These are phyloP conservation scores for Heterodera schachtii DNA, from an alignment of 1,140 invertebrate genomes.

Conservation along the genomic window DNA sequence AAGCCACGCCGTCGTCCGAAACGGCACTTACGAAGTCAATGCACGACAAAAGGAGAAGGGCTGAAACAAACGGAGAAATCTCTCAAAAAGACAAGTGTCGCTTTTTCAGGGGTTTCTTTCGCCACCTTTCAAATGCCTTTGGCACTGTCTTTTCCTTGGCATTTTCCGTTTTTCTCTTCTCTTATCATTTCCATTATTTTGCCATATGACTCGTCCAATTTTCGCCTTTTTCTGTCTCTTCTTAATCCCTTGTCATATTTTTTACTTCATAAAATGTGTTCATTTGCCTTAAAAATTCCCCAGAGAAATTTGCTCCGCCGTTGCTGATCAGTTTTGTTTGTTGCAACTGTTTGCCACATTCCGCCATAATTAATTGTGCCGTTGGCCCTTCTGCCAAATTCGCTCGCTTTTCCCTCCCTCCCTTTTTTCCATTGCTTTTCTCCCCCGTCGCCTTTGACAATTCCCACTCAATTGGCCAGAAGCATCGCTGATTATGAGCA, in stretches of 20 bases:
- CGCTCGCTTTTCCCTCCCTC: background rate
- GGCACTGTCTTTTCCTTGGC: background rate
- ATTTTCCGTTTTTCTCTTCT: background rate
- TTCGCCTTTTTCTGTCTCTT: background rate
- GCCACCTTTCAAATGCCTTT: background rate
- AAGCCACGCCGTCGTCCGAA: background rate
- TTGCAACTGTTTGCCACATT: too few relatives aligned
- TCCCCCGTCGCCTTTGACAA: background rate
- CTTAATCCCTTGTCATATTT: background rate
- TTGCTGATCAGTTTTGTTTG: background rate
- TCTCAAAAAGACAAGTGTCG: background rate
- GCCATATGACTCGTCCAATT: too few relatives aligned
- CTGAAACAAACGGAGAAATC: background rate
- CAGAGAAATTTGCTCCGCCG: background rate
- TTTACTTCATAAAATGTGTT: background rate
- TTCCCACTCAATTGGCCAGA: background rate
- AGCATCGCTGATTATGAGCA: background rate
- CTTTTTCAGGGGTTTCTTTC: too few relatives aligned
- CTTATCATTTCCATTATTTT: background rate
- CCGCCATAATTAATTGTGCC: background rate
- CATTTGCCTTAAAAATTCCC: background rate
- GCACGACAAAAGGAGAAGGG: background rate
- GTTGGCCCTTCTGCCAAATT: background rate
- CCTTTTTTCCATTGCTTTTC: background rate
- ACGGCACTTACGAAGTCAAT: slow-evolving; percentile 1